Base-by-base conservation (phyloP, 2,113 vertebrate species). In the Leucopsar rothschildi region DNA sequence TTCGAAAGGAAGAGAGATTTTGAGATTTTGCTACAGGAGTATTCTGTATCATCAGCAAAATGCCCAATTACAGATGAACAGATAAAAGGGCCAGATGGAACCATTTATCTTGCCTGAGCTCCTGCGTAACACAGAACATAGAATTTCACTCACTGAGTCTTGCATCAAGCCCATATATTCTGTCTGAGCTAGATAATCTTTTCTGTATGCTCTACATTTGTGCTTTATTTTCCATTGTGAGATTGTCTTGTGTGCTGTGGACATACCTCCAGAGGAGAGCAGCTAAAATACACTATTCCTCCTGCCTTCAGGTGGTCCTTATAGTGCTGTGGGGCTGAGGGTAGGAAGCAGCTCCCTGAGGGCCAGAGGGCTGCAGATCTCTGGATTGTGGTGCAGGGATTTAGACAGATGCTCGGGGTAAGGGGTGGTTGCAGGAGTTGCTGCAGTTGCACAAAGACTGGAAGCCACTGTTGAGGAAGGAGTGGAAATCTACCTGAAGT, bases 361-460 rank as follows among this genome's bases (percentile, higher is more conserved):
- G 19, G 0, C 18, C 40, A 56, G 35, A 64, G 40, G 17, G 10
- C 52, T 50, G 20, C 7, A 15, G 31, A 40, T 42, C 22, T 71
- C 28, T 28, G 64, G 45, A 18, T 57, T 70, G 50, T 57, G 55
- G 18, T 17, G 29, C 33, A 47, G 47, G 31, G 33, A 70, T 39
- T 45, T 55, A 33, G 50, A 47, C 12, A 53, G 37, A 45, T 1
- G 3, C 6, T 20, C 17, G 2, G 1, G 1, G 9, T 11, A 11
- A 39, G 39, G 39, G 39, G 2, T 65, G 16, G 29, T 8, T 1
- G 5, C 35, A 60, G 49, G 42, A 72, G 9, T 10, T 28, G 14
- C 37, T 37, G 70, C 56, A 53, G 23, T 13, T 78, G 47, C 70
- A 56, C 2, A 20, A 25, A 68, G 73, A 37, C 0, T 5, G 11